phyloP scores from a whole-genome alignment of 2,797 vertebrate genomes.

The Leucoraja ocellata region DNA sequence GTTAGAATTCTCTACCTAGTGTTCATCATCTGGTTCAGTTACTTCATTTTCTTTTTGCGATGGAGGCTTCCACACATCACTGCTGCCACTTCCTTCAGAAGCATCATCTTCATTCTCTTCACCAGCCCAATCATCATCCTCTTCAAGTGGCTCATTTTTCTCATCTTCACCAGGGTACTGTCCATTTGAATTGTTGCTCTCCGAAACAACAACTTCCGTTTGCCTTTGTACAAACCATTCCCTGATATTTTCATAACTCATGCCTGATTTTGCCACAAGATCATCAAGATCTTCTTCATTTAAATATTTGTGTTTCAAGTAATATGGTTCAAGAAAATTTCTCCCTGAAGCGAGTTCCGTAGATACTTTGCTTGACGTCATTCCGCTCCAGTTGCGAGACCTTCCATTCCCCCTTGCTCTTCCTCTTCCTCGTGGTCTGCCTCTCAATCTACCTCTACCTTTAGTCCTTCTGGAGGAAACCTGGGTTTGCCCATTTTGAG shows the following conservation, averaged over 20 bases:
- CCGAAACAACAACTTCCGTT: slow-evolving; percentile 47
- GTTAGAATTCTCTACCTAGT: slow-evolving; percentile 6
- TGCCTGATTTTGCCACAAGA: slow-evolving; percentile 88
- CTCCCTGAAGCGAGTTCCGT: slow-evolving; percentile 54
- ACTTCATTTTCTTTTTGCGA: slow-evolving; percentile 19
- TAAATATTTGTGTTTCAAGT: slow-evolving; percentile 88
- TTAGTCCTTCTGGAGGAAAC: slow-evolving; percentile 54
- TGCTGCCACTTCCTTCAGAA: slow-evolving; percentile 31
- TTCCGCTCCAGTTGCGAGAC: slow-evolving; percentile 66
- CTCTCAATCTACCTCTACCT: slow-evolving; percentile 77
- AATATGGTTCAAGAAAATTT: slow-evolving; percentile 92
- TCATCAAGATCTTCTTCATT: slow-evolving; percentile 99
- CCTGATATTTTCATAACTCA: slow-evolving; percentile 97
- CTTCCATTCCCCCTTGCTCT: slow-evolving; percentile 74
- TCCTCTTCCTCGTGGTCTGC: slow-evolving; percentile 72
- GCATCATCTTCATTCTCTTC: slow-evolving; percentile 51
- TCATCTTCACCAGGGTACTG: slow-evolving; percentile 54
- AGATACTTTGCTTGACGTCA: slow-evolving; percentile 62
- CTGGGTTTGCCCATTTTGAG: slow-evolving; percentile 62
- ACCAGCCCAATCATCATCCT: slow-evolving; percentile 47
- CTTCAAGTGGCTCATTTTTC: slow-evolving; percentile 46
- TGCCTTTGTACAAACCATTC: slow-evolving; percentile 93
- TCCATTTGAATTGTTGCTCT: slow-evolving; percentile 35
- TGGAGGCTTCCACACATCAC: slow-evolving; percentile 31
- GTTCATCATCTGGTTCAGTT: not conserved